Base-by-base conservation (phyloP, 2,888 invertebrate genomes). In the Trichopria drosophilae region DNA sequence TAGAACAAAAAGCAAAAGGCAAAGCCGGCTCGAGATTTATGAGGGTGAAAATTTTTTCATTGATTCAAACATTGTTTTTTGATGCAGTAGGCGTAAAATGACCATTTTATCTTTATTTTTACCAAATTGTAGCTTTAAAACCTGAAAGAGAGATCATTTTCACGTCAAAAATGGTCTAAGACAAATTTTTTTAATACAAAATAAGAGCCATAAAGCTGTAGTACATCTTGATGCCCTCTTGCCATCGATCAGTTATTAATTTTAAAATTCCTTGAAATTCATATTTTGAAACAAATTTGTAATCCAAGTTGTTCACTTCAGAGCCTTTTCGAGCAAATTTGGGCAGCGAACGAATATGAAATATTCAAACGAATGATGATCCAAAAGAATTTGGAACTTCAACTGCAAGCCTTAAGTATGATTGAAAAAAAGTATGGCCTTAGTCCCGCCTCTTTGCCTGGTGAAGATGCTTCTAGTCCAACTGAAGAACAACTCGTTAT, bases 301-400 rank as follows among this genome's bases (percentile, higher is more conserved):
- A 20, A 36, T 18, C 12, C n/a, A n/a, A n/a, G n/a, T n/a, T n/a
- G n/a, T n/a, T n/a, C n/a, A n/a, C n/a, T 68, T 16, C 61, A 84
- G 82, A 79, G 78, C 55, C 72, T 84, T 19, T 82, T 86, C 65
- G 86, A 87, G 63, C 85, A 90, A 80, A 90, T 95, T 52, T 90
- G 93, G 90, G 93, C 95, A 0, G 93, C 93, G 1, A 93, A 94
- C 69, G 93, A 95, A 75, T 90, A 87, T 64, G 84, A 87, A 58
- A 88, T 93, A 76, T 95, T 95, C 71, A 87, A 88, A 49, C 84
- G 88, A 55, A 89, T 95, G 86, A 95, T 95, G 95, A 88, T 87
- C 6, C 90, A 93, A 71, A 87, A 91, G 66, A 95, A 95, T 74
- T 84, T 94, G 18, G 93, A 94, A 68, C 79, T 95, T 24, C 95